Conservation (phyloP, 2,888 invertebrate genomes). For the Cerastis rubricosa region DNA sequence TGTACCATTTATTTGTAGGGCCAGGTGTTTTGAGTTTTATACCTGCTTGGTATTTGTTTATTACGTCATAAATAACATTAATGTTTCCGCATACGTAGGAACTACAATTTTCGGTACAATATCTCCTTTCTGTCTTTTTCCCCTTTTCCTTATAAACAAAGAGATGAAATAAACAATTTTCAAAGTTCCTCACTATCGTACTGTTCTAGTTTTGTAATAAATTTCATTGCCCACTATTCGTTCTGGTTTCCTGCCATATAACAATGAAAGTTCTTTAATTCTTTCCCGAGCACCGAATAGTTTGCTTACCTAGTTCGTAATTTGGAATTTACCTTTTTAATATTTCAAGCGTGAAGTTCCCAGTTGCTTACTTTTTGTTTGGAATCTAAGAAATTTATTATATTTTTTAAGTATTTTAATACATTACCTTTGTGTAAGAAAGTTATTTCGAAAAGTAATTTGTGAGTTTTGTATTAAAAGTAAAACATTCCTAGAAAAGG, state of each 20-base stretch:
- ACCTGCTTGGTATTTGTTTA: constrained; percentile 15
- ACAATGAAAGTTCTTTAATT: constrained; percentile 51
- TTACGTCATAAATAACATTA: neutral
- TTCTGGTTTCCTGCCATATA: constrained; percentile 20
- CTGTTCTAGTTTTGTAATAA: constrained; percentile 43
- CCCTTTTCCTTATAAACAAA: constrained; percentile 27
- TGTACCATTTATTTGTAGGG: constrained; percentile 21
- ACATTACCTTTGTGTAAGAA: constrained; percentile 26
- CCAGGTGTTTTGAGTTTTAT: constrained; percentile 9
- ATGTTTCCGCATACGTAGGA: neutral
- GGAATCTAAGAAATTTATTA: constrained; percentile 13
- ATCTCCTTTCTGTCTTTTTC: neutral
- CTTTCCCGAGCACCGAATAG: constrained; percentile 34
- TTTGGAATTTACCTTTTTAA: constrained; percentile 49
- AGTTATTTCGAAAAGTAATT: constrained; percentile 19
- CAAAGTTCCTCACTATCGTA: constrained; percentile 24
- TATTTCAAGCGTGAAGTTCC: constrained; percentile 40
- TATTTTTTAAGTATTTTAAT: constrained; percentile 42
- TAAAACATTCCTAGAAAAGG: constrained; percentile 1
- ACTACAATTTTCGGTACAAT: no score
- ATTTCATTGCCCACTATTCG: constrained; percentile 28
- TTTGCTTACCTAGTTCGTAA: constrained; percentile 25
- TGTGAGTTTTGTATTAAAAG: constrained; percentile 25
- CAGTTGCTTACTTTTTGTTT: constrained; percentile 13
- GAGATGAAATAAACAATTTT: constrained; percentile 35